phyloP scores from a whole-genome alignment of 2,113 vertebrate genomes.

The Semnornis frantzii region DNA sequence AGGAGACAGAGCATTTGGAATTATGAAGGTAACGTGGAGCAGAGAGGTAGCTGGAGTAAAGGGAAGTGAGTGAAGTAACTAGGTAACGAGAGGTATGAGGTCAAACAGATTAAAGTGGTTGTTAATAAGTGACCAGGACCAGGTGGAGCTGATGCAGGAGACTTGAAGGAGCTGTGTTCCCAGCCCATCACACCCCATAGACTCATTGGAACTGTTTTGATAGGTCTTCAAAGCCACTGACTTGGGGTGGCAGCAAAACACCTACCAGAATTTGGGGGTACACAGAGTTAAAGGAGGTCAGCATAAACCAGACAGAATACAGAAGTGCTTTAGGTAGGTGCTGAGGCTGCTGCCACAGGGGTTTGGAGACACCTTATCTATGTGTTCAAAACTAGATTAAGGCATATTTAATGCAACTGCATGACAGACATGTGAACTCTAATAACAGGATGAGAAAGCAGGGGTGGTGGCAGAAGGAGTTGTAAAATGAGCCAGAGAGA shows the following conservation, averaged over 20 bases:
- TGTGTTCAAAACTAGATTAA: background rate
- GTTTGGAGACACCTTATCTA: background rate
- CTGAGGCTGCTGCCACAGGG: background rate
- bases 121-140: background rate
- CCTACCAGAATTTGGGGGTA: background rate
- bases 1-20: background rate
- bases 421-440: background rate
- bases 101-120: background rate
- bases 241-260: background rate
- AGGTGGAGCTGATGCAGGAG: background rate
- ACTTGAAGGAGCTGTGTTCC: background rate
- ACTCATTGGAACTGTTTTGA: background rate
- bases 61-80: background rate
- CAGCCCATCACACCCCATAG: background rate
- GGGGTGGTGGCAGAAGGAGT: background rate
- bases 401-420: background rate
- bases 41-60: background rate
- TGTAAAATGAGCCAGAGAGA: background rate
- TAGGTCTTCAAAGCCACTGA: background rate
- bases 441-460: background rate
- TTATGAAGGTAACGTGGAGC: background rate
- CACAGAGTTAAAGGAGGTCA: background rate
- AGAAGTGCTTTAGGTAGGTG: background rate
- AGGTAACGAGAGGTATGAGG: background rate
- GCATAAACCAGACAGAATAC: background rate